Conservation (phyloP, 2,797 vertebrate species). For the Melanotaenia trifasciata region DNA sequence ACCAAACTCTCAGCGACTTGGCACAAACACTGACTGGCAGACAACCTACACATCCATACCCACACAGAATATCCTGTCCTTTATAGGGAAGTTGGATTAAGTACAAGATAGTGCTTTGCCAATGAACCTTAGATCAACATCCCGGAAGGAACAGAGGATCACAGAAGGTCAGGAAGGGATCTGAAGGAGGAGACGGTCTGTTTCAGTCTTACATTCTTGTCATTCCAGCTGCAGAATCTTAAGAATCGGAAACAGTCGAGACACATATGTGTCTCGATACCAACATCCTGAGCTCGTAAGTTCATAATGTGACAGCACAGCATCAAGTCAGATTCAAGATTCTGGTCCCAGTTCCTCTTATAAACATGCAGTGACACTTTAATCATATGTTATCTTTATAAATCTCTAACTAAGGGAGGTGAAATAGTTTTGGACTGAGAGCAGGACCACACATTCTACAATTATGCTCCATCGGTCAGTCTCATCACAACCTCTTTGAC, state of each 20-base stretch:
- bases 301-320: slow-evolving; percentile 28
- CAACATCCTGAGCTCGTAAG: slow-evolving; percentile 33
- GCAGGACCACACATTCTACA: slow-evolving; percentile 6
- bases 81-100: slow-evolving; percentile 21
- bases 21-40: slow-evolving; percentile 8
- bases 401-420: slow-evolving; percentile 10
- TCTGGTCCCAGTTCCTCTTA: background rate
- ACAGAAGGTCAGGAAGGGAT: slow-evolving; percentile 30
- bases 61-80: background rate
- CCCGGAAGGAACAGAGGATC: slow-evolving; percentile 19
- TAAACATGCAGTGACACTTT: background rate
- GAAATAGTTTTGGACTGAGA: slow-evolving; percentile 19
- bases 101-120: slow-evolving; percentile 12
- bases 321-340: slow-evolving; percentile 24
- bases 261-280: slow-evolving; percentile 20
- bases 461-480: slow-evolving; percentile 26
- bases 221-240: slow-evolving; percentile 45
- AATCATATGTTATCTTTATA: slow-evolving; percentile 18
- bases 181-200: slow-evolving; percentile 30
- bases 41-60: slow-evolving; percentile 3
- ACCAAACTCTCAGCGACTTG: slow-evolving; percentile 33
- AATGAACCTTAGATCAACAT: slow-evolving; percentile 26
- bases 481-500: slow-evolving; percentile 16
- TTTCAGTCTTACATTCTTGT: slow-evolving; percentile 52
- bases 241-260: slow-evolving; percentile 17